A percentile compares a stretch with the other conserved stretches of the same genome.
Evolutionary conservation across 92 coral and sea anemone species (phyloP).

Genomic region (Hydrozoanthus gracilis): DNA sequence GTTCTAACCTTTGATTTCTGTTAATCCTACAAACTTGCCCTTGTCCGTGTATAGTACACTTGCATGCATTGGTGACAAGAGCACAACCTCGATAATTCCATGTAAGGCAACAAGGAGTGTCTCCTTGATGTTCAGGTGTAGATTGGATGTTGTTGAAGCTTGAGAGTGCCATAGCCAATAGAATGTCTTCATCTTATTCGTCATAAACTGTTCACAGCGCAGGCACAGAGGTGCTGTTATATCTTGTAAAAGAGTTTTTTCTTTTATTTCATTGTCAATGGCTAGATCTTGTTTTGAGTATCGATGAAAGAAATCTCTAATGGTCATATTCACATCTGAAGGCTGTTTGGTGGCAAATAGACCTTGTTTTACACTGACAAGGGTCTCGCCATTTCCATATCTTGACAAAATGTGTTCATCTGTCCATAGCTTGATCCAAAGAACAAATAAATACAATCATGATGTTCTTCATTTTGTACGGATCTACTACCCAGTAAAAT

Average conservation of each 20-base stretch:
- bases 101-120: constrained; percentile 50
- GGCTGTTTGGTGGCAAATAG: background rate
- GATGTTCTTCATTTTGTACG: too few species aligned
- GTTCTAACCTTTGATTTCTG: constrained; percentile 35
- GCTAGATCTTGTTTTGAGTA: constrained; percentile 53
- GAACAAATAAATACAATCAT: too few species aligned
- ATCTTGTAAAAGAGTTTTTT: constrained; percentile 49
- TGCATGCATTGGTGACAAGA: constrained; percentile 56
- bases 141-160: constrained; percentile 34
- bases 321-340: constrained; percentile 8
- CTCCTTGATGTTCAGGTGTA: constrained; percentile 40
- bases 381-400: constrained; percentile 19
- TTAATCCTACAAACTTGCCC: constrained; percentile 23
- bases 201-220: constrained; percentile 48
- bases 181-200: constrained; percentile 19
- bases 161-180: constrained; percentile 37
- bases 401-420: constrained; percentile 25
- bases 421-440: constrained; percentile 38
- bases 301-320: constrained; percentile 46
- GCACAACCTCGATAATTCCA: constrained; percentile 46
- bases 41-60: constrained; percentile 37
- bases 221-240: constrained; percentile 57
- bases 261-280: constrained; percentile 37
- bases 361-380: constrained; percentile 23
- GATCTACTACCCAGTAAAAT: too few species aligned